Base-by-base conservation (phyloP, 2,888 invertebrate species). In the Chymomyza procnemis region DNA sequence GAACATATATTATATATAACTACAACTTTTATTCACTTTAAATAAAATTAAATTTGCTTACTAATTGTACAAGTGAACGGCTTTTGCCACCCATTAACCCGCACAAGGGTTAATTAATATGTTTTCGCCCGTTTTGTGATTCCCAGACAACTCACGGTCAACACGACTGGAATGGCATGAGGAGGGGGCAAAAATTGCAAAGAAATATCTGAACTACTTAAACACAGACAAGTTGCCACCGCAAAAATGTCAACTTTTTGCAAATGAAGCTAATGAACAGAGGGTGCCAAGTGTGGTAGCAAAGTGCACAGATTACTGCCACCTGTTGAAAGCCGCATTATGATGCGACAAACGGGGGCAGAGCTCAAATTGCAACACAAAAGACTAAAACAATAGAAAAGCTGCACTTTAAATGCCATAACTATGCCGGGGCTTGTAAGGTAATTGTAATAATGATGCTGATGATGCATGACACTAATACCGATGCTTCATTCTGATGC, bases 251-350 rank as follows among this genome's bases (percentile, higher is more conserved):
- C 78, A 73, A 67, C 70, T 70, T 48, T 63, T 65, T 75, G 71
- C 63, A 78, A 79, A 80, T 80, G 73, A 75, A 71, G 71, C 75
- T 64, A 64, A 76, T 79, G 74, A 69, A 66, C 26, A 65, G n/a
- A n/a, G 71, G 57, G 63, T 58, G 64, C 41, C 22, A 47, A 8
- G 58, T 52, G 47, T 46, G 34, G 55, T n/a, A 58, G 26, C 26
- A 58, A 21, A 48, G 56, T 46, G 59, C 48, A 50, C 64, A 58
- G 60, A 67, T 54, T 21, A 21, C 14, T 19, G 63, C 61, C 73
- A 73, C 68, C 71, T 71, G 71, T 71, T 68, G 62, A 60, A 63
- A 63, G 55, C 4, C 16, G 50, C 50, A 18, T 50, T 9, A 16
- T n/a, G 8, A 16, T n/a, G 8, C 16, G 12, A 54, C 19, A 46